Evolutionary conservation across 2,888 invertebrate species (phyloP).

Genomic region (Norana najaformis): DNA sequence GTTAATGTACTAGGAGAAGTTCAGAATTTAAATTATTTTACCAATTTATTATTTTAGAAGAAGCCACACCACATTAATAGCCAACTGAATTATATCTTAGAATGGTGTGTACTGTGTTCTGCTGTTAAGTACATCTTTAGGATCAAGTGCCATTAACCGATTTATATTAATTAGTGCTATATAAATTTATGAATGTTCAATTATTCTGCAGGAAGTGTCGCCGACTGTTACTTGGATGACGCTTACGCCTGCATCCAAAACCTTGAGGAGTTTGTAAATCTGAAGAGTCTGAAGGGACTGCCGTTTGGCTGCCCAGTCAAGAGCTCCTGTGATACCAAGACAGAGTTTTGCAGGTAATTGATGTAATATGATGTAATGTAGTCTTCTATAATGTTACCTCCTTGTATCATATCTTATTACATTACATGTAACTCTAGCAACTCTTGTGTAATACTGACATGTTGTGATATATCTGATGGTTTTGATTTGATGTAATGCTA

Average conservation of each 20-base stretch:
- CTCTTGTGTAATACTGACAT: too few relatives aligned
- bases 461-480: too few relatives aligned
- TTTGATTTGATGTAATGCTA: too few relatives aligned
- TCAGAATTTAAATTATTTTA: not conserved
- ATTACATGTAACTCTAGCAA: too few relatives aligned
- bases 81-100: not conserved
- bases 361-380: too few relatives aligned
- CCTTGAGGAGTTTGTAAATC: not conserved
- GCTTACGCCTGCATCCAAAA: not conserved
- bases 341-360: slow-evolving; percentile 22
- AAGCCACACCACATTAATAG: not conserved
- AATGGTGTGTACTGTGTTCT: not conserved
- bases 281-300: not conserved
- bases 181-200: not conserved
- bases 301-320: not conserved
- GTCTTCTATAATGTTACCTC: too few relatives aligned
- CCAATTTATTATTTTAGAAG: not conserved
- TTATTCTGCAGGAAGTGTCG: not conserved
- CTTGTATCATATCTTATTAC: too few relatives aligned
- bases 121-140: not conserved
- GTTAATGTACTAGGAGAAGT: not conserved
- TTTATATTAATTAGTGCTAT: too few relatives aligned
- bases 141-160: too few relatives aligned
- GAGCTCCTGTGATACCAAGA: not conserved
- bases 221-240: not conserved